Evolutionary conservation across 2,113 vertebrate genomes (phyloP), one percentile per base, ranked within the genome.

Genomic region (Oreochromis tanganicae): DNA sequence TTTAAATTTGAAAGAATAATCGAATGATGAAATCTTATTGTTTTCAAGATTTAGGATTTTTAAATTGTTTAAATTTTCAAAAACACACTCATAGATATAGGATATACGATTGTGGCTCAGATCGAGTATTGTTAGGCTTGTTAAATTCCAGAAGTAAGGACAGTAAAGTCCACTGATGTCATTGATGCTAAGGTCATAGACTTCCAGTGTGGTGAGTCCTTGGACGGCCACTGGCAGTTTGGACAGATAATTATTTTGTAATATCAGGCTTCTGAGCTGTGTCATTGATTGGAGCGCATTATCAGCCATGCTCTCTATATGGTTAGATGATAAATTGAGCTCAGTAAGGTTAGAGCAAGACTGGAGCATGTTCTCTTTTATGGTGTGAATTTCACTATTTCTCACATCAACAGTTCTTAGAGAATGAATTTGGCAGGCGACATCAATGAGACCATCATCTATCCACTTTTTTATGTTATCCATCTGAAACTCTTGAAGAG

Each of bases 301-400:
- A 56, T 19, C 17, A 43, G 41, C 50, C 56, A 9, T 50, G 24
- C 2, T 0, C 0, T 43, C 9, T 6, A 90, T 4, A n/a, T 71
- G 29, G 8, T 52, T 52, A 52, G 9, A 52, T 19, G 16, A 52
- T 52, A 52, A 52, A 52, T n/a, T 52, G 50, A 90, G 85, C 24
- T 81, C 2, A 17, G 0, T 68, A 0, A 91, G 81, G 48, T 84
- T 4, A 59, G 81, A 59, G 1, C 90, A 91, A n/a, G 34, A 68
- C 11, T 13, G 34, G 10, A 68, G 63, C 34, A 68, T 36, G 36
- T 38, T 0, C 4, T 68, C 0, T 0, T 3, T 41, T 68, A 68
- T 1, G 4, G 0, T 68, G 34, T 0, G 0, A 13, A 68, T 41
- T 1, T n/a, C 34, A 59, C 27, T 29, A 16, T 5, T 4, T 4